Evolutionary conservation across 2,113 vertebrate species (phyloP).

Genomic region (Pachycephala philippinensis): DNA sequence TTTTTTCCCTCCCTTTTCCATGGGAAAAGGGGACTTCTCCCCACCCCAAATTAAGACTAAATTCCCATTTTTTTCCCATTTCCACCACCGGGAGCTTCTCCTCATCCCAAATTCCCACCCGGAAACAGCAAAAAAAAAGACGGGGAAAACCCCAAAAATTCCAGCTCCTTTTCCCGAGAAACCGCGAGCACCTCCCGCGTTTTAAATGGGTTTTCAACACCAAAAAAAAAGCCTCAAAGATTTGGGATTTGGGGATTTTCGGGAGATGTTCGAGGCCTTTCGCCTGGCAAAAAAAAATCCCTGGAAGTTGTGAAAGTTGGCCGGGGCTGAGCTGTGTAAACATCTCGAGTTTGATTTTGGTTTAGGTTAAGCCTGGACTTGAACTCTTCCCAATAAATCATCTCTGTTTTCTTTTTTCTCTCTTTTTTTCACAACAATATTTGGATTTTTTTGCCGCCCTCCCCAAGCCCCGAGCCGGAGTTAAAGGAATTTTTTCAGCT

Average conservation of each 20-base stretch:
- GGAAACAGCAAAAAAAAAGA: neutral
- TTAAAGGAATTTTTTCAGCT: neutral
- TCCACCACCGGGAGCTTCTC: neutral
- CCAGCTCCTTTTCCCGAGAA: accelerated
- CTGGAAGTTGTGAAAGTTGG: neutral
- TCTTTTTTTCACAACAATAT: neutral
- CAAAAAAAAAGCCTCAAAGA: neutral
- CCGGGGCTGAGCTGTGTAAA: neutral
- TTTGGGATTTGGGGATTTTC: neutral
- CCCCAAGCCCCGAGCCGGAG: too few relatives aligned
- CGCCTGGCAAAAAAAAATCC: neutral
- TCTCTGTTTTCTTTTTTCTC: neutral
- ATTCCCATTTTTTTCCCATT: neutral
- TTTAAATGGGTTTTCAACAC: too few relatives aligned
- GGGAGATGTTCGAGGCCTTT: neutral
- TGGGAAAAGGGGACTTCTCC: too few relatives aligned
- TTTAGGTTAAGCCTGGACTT: slow-evolving; percentile 37
- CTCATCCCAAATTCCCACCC: neutral
- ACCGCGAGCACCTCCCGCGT: accelerated
- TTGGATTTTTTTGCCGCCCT: neutral
- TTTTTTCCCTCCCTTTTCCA: too few relatives aligned
- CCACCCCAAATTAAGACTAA: too few relatives aligned
- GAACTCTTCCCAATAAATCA: slow-evolving; percentile 43
- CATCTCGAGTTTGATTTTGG: neutral
- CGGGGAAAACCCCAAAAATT: neutral